phyloP scores from a whole-genome alignment of 1,140 invertebrate species.

The Colletes gigas region DNA sequence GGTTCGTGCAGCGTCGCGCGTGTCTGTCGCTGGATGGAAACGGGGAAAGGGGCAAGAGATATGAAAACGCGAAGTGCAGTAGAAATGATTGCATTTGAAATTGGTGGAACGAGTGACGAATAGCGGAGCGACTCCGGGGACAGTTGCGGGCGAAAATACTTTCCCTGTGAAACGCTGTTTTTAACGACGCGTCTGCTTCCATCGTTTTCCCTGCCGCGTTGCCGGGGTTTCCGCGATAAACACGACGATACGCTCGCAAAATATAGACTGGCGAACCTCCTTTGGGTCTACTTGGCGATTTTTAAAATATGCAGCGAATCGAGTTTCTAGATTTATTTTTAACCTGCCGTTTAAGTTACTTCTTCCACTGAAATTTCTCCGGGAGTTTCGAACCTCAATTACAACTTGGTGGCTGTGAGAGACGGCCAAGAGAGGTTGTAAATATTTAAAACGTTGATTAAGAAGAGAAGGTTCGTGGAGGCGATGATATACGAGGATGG shows the following conservation, averaged over 20 bases:
- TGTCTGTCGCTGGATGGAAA: neutral
- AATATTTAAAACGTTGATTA: no score
- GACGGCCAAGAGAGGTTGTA: no score
- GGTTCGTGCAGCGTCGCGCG: neutral
- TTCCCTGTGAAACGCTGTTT: constrained; percentile 2
- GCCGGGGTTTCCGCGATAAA: neutral
- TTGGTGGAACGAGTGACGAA: constrained; percentile 13
- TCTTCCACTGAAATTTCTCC: no score
- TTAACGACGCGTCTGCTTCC: constrained; percentile 14
- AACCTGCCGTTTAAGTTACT: no score
- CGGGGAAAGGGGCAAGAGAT: neutral
- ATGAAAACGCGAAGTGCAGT: neutral
- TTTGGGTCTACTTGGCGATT: no score
- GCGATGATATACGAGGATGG: no score
- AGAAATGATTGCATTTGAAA: constrained; percentile 30
- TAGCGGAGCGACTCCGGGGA: neutral
- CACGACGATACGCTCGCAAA: neutral
- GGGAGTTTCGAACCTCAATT: no score
- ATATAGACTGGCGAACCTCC: neutral
- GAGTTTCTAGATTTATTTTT: no score
- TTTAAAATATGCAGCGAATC: no score
- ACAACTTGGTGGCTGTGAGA: no score
- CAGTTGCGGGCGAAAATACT: constrained; percentile 1
- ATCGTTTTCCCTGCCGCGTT: neutral
- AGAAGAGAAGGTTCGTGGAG: no score